phyloP scores from a whole-genome alignment of 2,888 invertebrate species.

The Cantharis lateralis region DNA sequence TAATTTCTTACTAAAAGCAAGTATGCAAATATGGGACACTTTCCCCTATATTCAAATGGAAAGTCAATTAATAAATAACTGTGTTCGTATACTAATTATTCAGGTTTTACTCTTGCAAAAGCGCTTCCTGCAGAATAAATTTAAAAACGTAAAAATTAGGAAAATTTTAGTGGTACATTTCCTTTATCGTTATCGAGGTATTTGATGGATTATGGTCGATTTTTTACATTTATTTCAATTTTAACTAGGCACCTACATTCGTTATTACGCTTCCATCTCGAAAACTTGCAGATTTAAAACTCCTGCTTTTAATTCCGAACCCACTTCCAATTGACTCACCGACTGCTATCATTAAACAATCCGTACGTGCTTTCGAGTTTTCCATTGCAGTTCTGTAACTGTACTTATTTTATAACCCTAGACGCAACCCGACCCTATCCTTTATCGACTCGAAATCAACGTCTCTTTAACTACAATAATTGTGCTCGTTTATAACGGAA shows the following conservation, averaged over 20 bases:
- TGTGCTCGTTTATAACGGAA: background rate
- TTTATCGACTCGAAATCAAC: background rate
- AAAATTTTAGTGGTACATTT: background rate
- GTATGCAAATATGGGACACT: no score
- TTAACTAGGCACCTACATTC: background rate
- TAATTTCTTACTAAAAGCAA: no score
- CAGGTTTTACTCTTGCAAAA: no score
- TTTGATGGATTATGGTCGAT: background rate
- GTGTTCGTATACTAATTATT: no score
- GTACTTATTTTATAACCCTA: background rate
- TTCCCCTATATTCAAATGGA: no score
- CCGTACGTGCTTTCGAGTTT: constrained; percentile 3
- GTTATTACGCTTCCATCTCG: background rate
- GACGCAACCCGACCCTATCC: background rate
- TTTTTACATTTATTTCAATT: background rate
- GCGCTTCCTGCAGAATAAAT: background rate
- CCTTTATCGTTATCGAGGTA: background rate
- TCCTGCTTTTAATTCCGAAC: background rate
- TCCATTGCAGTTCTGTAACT: background rate
- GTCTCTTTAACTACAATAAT: background rate
- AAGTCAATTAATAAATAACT: no score
- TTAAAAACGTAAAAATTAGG: background rate
- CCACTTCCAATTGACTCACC: background rate
- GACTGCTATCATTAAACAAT: background rate
- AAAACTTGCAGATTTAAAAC: background rate